A percentile compares a stretch with the other conserved stretches of the same genome.
Evolutionary conservation across 2,888 invertebrate species (phyloP).

Genomic region (Cosmorhoe ocellata): DNA sequence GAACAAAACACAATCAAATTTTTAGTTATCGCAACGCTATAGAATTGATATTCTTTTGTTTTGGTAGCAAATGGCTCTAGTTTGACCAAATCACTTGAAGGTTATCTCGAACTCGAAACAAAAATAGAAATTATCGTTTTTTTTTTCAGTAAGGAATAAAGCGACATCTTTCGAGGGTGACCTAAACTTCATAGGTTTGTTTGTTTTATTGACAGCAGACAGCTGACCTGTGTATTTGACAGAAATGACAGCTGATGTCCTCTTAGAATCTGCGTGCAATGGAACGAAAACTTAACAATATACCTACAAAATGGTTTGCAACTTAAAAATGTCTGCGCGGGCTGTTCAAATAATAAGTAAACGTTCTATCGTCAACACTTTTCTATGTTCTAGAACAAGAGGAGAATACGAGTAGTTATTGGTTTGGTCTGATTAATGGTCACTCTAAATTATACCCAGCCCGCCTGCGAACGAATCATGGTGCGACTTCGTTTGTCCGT

Average conservation of each 20-base stretch:
- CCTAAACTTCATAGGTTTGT: conserved; percentile 37
- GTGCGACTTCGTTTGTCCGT: too few relatives aligned
- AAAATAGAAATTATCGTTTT: conserved; percentile 55
- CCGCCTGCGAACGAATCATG: too few relatives aligned
- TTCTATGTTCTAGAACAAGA: too few relatives aligned
- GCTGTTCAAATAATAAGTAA: too few relatives aligned
- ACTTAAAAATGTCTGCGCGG: too few relatives aligned
- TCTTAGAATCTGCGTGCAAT: conserved; percentile 6
- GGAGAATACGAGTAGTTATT: too few relatives aligned
- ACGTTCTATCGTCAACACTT: too few relatives aligned
- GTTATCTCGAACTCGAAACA: conserved; percentile 69
- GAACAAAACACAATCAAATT: conserved; percentile 35
- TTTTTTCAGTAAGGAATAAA: conserved; percentile 33
- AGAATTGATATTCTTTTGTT: conserved; percentile 57
- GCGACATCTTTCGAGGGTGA: conserved; percentile 62
- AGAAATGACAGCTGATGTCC: conserved; percentile 22
- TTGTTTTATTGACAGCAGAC: conserved; percentile 14
- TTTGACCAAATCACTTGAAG: conserved; percentile 80
- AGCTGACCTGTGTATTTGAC: conserved; percentile 30
- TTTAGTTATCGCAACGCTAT: too few relatives aligned
- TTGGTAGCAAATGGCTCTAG: conserved; percentile 69
- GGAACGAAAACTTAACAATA: too few relatives aligned
- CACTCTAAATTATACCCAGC: too few relatives aligned
- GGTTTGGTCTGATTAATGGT: too few relatives aligned
- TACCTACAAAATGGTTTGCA: too few relatives aligned